phyloP scores from a whole-genome alignment of 1,140 invertebrate species.

The Palaemon carinicauda region DNA sequence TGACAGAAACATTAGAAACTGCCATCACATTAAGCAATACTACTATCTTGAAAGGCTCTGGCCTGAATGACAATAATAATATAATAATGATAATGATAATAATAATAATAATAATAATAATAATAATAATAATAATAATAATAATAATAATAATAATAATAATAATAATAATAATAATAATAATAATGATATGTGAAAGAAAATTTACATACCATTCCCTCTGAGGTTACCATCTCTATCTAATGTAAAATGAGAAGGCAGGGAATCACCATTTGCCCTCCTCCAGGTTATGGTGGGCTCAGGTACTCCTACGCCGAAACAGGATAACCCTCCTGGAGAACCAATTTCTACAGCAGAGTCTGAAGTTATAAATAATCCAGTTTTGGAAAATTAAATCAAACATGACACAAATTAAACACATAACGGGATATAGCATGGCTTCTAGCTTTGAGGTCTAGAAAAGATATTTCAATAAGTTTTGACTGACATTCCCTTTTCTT shows the following conservation, averaged over 20 bases:
- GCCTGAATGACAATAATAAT: too few species aligned
- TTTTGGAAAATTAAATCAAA: neutral
- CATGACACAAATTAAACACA: neutral
- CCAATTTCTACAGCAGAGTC: slow-evolving; percentile 57
- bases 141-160: neutral
- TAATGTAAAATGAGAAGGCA: slow-evolving; percentile 12
- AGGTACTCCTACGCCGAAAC: slow-evolving; percentile 65
- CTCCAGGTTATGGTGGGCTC: slow-evolving; percentile 66
- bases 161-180: neutral
- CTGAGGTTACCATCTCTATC: slow-evolving; percentile 40
- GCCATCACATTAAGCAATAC: too few species aligned
- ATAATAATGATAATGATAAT: too few species aligned
- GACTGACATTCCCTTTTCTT: too few species aligned
- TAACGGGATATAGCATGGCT: too few species aligned
- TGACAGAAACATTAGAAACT: too few species aligned
- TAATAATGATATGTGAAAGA: too few species aligned
- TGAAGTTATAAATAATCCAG: neutral
- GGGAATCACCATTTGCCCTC: slow-evolving; percentile 55
- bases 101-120: too few species aligned
- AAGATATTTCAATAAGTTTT: too few species aligned
- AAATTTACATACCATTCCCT: slow-evolving; percentile 15
- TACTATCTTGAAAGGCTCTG: too few species aligned
- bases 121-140: too few species aligned
- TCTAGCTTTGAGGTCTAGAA: too few species aligned
- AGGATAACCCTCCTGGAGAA: slow-evolving; percentile 59